A percentile compares a stretch with the other conserved stretches of the same genome.
Evolutionary conservation across 2,888 invertebrate species (phyloP).

Genomic region (Poecilobothrus nobilitatus): DNA sequence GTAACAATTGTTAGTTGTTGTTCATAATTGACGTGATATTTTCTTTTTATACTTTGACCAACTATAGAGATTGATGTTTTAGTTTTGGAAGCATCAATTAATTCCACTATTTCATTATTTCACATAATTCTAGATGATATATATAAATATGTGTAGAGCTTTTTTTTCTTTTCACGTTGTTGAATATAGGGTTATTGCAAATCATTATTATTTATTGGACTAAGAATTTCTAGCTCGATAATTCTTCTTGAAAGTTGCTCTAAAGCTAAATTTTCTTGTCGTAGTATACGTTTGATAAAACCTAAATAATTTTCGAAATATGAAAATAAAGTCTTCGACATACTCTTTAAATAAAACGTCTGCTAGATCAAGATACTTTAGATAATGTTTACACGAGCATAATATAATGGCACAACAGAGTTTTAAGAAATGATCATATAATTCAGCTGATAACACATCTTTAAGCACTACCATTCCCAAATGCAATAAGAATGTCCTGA

Average conservation of each 20-base stretch:
- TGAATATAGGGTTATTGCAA: not conserved
- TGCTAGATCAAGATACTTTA: constrained; percentile 22
- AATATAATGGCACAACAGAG: constrained; percentile 18
- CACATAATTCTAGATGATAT: not conserved
- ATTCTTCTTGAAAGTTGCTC: constrained; percentile 18
- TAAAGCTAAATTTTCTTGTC: constrained; percentile 19
- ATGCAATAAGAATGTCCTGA: constrained; percentile 25
- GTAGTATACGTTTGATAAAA: constrained; percentile 16
- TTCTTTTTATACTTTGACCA: not conserved
- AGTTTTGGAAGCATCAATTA: not conserved
- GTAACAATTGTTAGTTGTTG: too few relatives aligned
- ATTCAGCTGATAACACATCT: constrained; percentile 18
- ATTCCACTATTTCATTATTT: not conserved
- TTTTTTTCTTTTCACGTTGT: not conserved
- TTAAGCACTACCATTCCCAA: constrained; percentile 24
- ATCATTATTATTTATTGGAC: not conserved
- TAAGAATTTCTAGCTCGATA: constrained; percentile 12
- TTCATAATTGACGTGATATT: too few relatives aligned
- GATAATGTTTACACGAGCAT: not conserved
- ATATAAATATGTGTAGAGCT: not conserved
- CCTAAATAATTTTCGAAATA: constrained; percentile 20
- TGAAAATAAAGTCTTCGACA: constrained; percentile 18
- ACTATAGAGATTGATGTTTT: not conserved
- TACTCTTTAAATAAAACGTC: constrained; percentile 20
- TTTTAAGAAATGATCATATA: constrained; percentile 18